Conservation (phyloP, 1,140 invertebrate genomes). For the Triops cancriformis region DNA sequence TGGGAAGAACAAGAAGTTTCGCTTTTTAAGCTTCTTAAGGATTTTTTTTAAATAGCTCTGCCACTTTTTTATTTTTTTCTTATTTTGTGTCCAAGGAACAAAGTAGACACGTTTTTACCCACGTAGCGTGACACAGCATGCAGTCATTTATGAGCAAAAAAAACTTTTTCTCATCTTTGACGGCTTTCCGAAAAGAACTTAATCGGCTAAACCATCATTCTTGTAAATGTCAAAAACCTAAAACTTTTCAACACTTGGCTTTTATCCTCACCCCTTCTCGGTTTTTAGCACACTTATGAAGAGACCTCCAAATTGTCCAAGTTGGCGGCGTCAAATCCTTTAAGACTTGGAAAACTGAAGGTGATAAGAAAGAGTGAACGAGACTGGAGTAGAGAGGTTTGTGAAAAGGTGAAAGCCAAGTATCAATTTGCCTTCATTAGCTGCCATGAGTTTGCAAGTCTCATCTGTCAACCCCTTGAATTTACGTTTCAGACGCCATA, state of each 20-base stretch:
- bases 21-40: too few relatives aligned
- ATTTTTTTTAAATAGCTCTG: too few relatives aligned
- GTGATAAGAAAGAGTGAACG: neutral
- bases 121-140: neutral
- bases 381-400: neutral
- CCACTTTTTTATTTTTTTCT: neutral
- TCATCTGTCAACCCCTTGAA: neutral
- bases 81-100: neutral
- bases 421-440: conserved; percentile 30
- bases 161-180: neutral
- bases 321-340: neutral
- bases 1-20: too few relatives aligned
- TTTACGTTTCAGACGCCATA: neutral
- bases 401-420: conserved; percentile 21
- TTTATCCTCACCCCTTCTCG: neutral
- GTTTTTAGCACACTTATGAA: too few relatives aligned
- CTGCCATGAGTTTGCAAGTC: conserved; percentile 23
- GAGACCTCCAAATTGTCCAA: too few relatives aligned
- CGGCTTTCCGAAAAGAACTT: neutral
- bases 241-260: neutral
- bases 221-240: neutral
- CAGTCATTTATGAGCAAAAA: neutral
- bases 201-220: conserved; percentile 6
- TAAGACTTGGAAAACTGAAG: neutral
- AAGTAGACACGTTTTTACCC: neutral